These are phyloP conservation scores for Acrobasis consociella DNA, from an alignment of 2,888 invertebrate species.

Conservation along the genomic window DNA sequence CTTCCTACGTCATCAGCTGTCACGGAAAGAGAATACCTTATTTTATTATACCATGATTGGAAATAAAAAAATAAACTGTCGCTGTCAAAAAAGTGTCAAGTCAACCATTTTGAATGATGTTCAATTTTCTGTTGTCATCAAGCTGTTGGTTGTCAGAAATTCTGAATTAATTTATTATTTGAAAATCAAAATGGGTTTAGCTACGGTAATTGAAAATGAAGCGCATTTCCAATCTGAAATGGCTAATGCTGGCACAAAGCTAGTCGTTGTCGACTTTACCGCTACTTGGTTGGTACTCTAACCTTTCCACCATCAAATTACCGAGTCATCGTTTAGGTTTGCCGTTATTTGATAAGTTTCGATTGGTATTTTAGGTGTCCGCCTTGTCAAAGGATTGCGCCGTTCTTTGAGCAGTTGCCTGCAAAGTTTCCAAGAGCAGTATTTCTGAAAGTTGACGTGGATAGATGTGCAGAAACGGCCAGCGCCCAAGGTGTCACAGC, in stretches of 20 bases:
- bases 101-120: constrained; percentile 49
- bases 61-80: not conserved
- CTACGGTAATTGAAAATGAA: constrained; percentile 87
- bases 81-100: constrained; percentile 20
- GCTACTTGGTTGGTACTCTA: constrained; percentile 90
- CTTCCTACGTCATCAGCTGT: too few species aligned
- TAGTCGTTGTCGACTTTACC: constrained; percentile 97
- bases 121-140: constrained; percentile 55
- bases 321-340: constrained; percentile 59
- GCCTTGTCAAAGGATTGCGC: constrained; percentile 97
- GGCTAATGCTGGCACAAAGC: constrained; percentile 91
- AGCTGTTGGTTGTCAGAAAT: constrained; percentile 14
- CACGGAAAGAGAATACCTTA: too few species aligned
- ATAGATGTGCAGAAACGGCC: constrained; percentile 95
- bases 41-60: too few species aligned
- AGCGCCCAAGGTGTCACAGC: constrained; percentile 94
- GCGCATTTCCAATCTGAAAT: constrained; percentile 93
- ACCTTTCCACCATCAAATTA: constrained; percentile 51
- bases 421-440: constrained; percentile 93
- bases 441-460: constrained; percentile 97
- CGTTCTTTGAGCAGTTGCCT: constrained; percentile 94
- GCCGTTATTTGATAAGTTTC: constrained; percentile 33
- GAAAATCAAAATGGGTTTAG: constrained; percentile 77
- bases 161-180: constrained; percentile 34
- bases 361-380: constrained; percentile 89